phyloP scores from a whole-genome alignment of 2,113 vertebrate species.

The Craseonycteris thonglongyai region DNA sequence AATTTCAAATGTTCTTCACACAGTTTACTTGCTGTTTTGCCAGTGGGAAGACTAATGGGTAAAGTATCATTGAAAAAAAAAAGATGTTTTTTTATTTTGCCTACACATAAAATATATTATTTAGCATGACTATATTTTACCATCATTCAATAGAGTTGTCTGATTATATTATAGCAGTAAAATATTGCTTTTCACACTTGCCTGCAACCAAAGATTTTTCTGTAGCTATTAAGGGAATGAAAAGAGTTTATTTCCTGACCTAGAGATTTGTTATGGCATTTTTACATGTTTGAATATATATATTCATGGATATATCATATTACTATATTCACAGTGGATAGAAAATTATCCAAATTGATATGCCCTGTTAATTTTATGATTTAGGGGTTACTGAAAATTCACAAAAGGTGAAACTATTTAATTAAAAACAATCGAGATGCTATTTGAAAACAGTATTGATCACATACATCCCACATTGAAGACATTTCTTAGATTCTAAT shows the following conservation, averaged over 20 bases:
- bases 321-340: slow-evolving; percentile 46
- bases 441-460: slow-evolving; percentile 27
- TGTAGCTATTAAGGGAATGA: background rate
- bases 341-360: slow-evolving; percentile 51
- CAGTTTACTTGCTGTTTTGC: background rate
- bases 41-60: background rate
- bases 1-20: background rate
- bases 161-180: slow-evolving; percentile 55
- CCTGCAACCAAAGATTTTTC: slow-evolving; percentile 44
- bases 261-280: background rate
- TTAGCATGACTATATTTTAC: background rate
- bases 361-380: slow-evolving; percentile 61
- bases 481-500: slow-evolving; percentile 29
- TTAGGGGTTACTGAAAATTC: slow-evolving; percentile 57
- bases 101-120: background rate
- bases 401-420: slow-evolving; percentile 70
- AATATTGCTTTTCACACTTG: background rate
- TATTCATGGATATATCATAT: background rate
- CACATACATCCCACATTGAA: slow-evolving; percentile 22
- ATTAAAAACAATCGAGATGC: slow-evolving; percentile 53
- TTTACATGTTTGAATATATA: background rate
- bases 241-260: background rate
- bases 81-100: background rate
- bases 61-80: background rate
- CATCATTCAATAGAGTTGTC: background rate